phyloP scores from a whole-genome alignment of 2,888 invertebrate species.

The Sylvicola cinctus region DNA sequence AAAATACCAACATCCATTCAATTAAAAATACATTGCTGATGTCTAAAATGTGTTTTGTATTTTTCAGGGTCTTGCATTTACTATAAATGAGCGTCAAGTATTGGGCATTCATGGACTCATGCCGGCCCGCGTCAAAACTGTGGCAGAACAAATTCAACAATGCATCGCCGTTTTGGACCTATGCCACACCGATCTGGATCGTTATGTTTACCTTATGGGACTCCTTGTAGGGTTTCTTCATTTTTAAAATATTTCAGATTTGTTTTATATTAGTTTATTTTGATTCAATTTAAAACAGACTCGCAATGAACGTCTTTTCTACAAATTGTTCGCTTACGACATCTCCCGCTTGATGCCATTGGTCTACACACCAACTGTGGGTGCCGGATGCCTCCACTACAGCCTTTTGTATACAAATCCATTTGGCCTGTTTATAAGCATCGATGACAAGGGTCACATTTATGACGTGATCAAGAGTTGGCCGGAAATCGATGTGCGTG shows the following conservation, averaged over 20 bases:
- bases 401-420: constrained; percentile 80
- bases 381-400: constrained; percentile 91
- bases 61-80: constrained; percentile 84
- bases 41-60: no score
- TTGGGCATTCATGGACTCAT: constrained; percentile 91
- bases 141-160: constrained; percentile 72
- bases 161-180: constrained; percentile 64
- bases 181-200: constrained; percentile 74
- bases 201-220: constrained; percentile 85
- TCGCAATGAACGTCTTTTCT: constrained; percentile 91
- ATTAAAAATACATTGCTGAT: no score
- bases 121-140: constrained; percentile 74
- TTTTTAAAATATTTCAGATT: constrained; percentile 8
- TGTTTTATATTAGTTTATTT: constrained; percentile 2
- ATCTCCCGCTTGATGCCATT: constrained; percentile 88
- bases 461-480: constrained; percentile 47
- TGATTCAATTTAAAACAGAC: constrained; percentile 35
- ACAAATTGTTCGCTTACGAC: constrained; percentile 70
- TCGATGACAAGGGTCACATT: constrained; percentile 87
- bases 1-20: no score
- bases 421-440: constrained; percentile 86
- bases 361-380: constrained; percentile 98
- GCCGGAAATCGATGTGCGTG: constrained; percentile 75
- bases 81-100: constrained; percentile 78
- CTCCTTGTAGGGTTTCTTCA: constrained; percentile 39